Conservation (phyloP, 2,888 invertebrate genomes). For the Pristionchus exspectatus region DNA sequence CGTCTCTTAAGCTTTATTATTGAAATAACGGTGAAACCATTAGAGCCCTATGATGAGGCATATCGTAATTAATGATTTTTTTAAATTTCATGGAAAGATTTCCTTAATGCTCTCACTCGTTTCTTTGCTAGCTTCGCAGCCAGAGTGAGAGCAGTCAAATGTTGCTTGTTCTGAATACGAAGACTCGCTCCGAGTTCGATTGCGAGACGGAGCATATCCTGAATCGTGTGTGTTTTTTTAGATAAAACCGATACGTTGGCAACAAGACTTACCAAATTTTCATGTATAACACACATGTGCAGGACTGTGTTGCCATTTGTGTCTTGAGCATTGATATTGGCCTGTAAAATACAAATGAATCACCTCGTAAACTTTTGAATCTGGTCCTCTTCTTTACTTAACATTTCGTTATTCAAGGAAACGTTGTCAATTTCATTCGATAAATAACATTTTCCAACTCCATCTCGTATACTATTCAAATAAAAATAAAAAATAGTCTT, state of each 20-base stretch:
- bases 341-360: slow-evolving; percentile 79
- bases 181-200: slow-evolving; percentile 93
- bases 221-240: neutral
- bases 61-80: too few species aligned
- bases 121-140: slow-evolving; percentile 93
- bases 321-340: slow-evolving; percentile 94
- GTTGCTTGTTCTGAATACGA: slow-evolving; percentile 88
- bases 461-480: neutral
- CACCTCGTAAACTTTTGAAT: too few species aligned
- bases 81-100: neutral
- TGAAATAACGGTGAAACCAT: neutral
- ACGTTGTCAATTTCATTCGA: too few species aligned
- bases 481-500: too few species aligned
- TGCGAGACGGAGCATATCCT: slow-evolving; percentile 91
- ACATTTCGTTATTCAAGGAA: too few species aligned
- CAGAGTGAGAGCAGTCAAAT: slow-evolving; percentile 92
- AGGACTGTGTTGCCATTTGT: slow-evolving; percentile 97
- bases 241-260: neutral
- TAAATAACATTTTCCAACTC: too few species aligned
- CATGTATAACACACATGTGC: slow-evolving; percentile 95
- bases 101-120: slow-evolving; percentile 81
- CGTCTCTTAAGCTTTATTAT: neutral
- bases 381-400: too few species aligned
- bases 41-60: too few species aligned
- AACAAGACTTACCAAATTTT: slow-evolving; percentile 85